These are phyloP conservation scores for Ciconia nigra DNA, from an alignment of 2,797 vertebrate genomes.

Conservation along the genomic window DNA sequence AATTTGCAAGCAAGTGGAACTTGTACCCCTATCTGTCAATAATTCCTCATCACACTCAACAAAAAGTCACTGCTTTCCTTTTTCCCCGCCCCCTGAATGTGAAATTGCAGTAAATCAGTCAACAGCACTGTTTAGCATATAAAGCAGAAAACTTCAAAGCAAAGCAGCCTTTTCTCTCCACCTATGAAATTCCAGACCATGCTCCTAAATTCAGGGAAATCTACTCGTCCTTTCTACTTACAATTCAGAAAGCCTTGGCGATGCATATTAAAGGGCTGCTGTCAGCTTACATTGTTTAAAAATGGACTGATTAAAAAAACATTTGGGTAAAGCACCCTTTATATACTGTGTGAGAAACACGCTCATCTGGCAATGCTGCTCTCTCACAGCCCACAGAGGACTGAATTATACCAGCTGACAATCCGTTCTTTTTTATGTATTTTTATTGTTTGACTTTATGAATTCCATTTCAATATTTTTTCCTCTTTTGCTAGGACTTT, in stretches of 20 bases:
- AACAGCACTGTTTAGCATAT: conserved; percentile 45
- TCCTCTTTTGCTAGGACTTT: not conserved
- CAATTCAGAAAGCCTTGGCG: not conserved
- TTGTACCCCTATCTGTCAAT: conserved; percentile 2
- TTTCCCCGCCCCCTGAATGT: not conserved
- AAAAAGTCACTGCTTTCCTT: conserved; percentile 7
- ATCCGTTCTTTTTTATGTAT: not conserved
- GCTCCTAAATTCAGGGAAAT: conserved; percentile 50
- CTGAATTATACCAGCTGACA: not conserved
- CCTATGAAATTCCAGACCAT: conserved; percentile 48
- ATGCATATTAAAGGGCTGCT: conserved; percentile 42
- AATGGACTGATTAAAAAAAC: conserved; percentile 23
- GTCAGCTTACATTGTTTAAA: conserved; percentile 26
- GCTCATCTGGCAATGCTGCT: not conserved
- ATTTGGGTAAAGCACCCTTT: not conserved
- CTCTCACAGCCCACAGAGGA: not conserved
- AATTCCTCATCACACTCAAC: conserved; percentile 39
- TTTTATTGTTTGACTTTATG: not conserved
- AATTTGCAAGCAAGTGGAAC: conserved; percentile 45
- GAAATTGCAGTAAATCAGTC: conserved; percentile 41
- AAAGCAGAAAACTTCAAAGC: conserved; percentile 60
- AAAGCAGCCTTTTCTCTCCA: conserved; percentile 32
- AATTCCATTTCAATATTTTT: not conserved
- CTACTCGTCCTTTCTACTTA: not conserved
- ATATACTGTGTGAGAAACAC: not conserved